A percentile compares a stretch with the other conserved stretches of the same genome.
phyloP scores from a whole-genome alignment of 2,797 vertebrate species.

The Eulemur mongoz region DNA sequence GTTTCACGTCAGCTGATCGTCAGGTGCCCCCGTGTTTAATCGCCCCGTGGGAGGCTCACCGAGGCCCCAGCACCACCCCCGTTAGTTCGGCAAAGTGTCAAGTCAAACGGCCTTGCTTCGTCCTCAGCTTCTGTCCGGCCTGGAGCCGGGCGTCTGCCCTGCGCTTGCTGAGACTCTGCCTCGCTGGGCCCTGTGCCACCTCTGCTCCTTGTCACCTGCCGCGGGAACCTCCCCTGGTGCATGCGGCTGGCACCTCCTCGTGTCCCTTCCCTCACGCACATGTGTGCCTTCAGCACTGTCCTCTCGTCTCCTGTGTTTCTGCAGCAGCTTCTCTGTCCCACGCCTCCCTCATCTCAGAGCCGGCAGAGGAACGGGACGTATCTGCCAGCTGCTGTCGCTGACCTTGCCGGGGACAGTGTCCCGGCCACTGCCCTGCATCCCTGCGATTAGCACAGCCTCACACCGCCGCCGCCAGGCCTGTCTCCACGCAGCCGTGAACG shows the following conservation, averaged over 20 bases:
- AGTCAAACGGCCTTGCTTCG: no score
- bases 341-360: neutral
- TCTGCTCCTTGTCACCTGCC: neutral
- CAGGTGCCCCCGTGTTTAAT: conserved; percentile 1
- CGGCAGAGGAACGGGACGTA: neutral
- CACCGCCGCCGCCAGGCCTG: neutral
- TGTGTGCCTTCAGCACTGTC: neutral
- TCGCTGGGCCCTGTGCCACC: neutral
- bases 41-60: neutral
- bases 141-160: no score
- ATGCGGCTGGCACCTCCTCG: neutral
- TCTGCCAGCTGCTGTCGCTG: neutral
- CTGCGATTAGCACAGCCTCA: neutral
- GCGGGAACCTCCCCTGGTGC: neutral
- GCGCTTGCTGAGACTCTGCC: neutral
- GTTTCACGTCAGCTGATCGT: neutral
- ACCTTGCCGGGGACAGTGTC: neutral
- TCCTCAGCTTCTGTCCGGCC: no score
- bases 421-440: neutral
- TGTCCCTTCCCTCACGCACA: neutral
- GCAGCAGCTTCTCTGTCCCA: neutral
- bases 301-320: neutral
- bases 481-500: conserved; percentile 37
- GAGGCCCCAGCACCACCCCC: neutral
- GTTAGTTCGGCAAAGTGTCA: neutral